Evolutionary conservation across 2,113 vertebrate genomes (phyloP), one percentile per base, ranked within the genome.

Genomic region (Triplophysa tibetana): DNA sequence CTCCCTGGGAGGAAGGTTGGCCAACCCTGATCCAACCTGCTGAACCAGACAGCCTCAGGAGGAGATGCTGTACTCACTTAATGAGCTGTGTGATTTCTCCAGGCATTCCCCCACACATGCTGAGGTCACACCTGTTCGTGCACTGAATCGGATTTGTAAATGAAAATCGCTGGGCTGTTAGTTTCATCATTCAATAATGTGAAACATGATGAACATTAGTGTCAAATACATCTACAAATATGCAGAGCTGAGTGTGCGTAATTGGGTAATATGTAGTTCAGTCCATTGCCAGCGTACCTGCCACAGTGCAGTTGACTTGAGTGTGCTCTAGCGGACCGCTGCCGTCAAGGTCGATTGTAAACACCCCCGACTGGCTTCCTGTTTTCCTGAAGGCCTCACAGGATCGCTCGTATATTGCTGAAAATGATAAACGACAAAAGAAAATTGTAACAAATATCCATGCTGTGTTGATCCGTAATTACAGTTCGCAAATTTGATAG

Each of bases 351-450:
- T 96, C 94, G 0, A 96, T 89, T 79, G 92, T 89, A 89, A 94
- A 95, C 84, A 92, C 91, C 9, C 93, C 94, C 13, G 94, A 92
- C 0, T 88, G 88, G 77, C 87, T 92, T 38, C 93, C 94, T 50
- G 88, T 93, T 79, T 95, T 94, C 33, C 93, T 87, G 68, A 95
- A 95, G 21, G 91, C 92, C 82, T 95, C 94, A 0, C 95, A 96
- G 29, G 95, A 96, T 7, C 90, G 89, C 16, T 95, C 93, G 13
- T 95, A 95, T 82, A 94, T 83, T 26, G 95, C 95, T 96, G 87
- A 45, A 1, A 87, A 82, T 65, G 41, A 56, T 87, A 77, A 78
- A 68, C 33, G 5, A 29, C 81, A 24, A 14, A 62, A 29, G 48
- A 24, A 10, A 19, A 63, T 16, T 52, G 23, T 29, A 5, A 63